Evolutionary conservation across 1,140 invertebrate genomes (phyloP).

Genomic region (Apolygus lucorum): DNA sequence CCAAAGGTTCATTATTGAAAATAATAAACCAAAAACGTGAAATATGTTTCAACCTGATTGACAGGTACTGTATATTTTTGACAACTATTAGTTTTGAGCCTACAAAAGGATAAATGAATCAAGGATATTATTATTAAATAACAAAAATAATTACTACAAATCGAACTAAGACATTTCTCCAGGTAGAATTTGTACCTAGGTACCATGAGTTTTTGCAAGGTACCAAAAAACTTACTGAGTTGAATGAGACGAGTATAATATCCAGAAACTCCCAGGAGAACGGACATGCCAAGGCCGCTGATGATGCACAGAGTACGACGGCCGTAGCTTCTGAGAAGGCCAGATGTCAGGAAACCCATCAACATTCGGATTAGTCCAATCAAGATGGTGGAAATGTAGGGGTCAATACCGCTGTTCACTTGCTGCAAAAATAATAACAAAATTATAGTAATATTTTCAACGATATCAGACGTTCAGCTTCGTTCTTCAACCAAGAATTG

Average conservation of each 20-base stretch:
- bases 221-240: constrained; percentile 36
- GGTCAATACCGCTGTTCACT: constrained; percentile 43
- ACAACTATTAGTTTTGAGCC: too few species aligned
- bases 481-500: too few species aligned
- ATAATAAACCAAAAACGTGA: too few species aligned
- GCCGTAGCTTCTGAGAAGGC: constrained; percentile 43
- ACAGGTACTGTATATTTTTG: too few species aligned
- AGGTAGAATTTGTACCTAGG: neutral
- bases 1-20: too few species aligned
- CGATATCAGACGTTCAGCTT: neutral
- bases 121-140: too few species aligned
- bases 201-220: neutral
- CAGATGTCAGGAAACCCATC: constrained; percentile 48
- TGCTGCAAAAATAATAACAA: constrained; percentile 36
- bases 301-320: constrained; percentile 45
- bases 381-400: constrained; percentile 48
- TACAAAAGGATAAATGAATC: too few species aligned
- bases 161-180: too few species aligned
- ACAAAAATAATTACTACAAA: too few species aligned
- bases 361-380: constrained; percentile 55
- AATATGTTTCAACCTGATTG: too few species aligned
- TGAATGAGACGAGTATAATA: constrained; percentile 38
- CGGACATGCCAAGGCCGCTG: constrained; percentile 45
- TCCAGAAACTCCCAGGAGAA: constrained; percentile 46
- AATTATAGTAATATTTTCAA: neutral